Evolutionary conservation across 2,888 invertebrate species (phyloP).

Genomic region (Andrena flavipes): DNA sequence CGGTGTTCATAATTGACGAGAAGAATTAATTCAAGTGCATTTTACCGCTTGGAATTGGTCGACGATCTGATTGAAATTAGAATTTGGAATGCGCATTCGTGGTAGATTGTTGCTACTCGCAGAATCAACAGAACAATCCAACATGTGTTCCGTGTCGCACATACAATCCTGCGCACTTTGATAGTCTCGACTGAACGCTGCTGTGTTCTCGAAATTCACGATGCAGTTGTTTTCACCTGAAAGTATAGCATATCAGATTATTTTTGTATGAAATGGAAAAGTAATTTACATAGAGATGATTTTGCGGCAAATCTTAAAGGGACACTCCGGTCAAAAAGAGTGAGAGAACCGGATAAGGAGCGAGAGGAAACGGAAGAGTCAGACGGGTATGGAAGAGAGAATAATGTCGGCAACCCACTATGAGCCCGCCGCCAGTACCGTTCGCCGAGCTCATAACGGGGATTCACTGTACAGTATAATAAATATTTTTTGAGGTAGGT

Average conservation of each 20-base stretch:
- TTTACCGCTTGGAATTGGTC: slow-evolving; percentile 86
- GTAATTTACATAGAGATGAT: too few species aligned
- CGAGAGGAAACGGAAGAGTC: too few species aligned
- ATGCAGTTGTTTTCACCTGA: slow-evolving; percentile 95
- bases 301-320: too few species aligned
- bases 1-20: background rate
- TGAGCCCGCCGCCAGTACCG: too few species aligned
- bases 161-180: slow-evolving; percentile 97
- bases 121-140: slow-evolving; percentile 91
- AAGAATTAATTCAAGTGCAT: background rate
- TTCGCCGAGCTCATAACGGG: too few species aligned
- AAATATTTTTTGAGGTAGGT: too few species aligned
- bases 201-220: slow-evolving; percentile 96
- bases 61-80: slow-evolving; percentile 90
- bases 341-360: too few species aligned
- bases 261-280: too few species aligned
- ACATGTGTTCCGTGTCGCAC: slow-evolving; percentile 99
- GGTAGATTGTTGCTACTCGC: slow-evolving; percentile 79
- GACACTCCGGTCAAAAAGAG: too few species aligned
- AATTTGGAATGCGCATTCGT: slow-evolving; percentile 83
- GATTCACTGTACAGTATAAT: too few species aligned
- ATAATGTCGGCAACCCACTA: too few species aligned
- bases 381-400: too few species aligned
- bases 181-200: slow-evolving; percentile 96
- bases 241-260: slow-evolving; percentile 32